Conservation (phyloP, 1,140 invertebrate species). For the Leptopilina boulardi region DNA sequence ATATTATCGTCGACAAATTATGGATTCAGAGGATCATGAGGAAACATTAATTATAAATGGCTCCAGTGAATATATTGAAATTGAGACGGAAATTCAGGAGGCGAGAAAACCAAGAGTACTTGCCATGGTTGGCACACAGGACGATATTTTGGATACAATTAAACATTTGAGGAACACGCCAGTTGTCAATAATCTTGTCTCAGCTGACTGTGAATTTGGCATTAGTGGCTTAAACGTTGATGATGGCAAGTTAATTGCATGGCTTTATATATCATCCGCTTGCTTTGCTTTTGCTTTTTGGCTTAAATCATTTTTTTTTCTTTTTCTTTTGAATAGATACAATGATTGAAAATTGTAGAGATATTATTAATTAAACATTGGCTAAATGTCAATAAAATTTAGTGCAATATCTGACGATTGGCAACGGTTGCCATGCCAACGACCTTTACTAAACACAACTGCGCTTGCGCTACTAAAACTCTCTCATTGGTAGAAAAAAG, state of each 20-base stretch:
- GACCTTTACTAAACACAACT: no score
- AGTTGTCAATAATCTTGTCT: conserved; percentile 65
- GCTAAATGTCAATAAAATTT: no score
- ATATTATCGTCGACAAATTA: conserved; percentile 44
- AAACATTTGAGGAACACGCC: conserved; percentile 66
- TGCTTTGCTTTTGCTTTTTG: conserved; percentile 34
- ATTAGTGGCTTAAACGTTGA: conserved; percentile 43
- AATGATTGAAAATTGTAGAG: no score
- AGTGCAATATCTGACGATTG: no score
- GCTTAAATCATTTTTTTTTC: background rate
- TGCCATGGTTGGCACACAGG: conserved; percentile 65
- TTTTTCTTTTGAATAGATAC: background rate
- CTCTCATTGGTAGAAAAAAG: no score
- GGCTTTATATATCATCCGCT: conserved; percentile 42
- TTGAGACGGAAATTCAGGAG: conserved; percentile 47
- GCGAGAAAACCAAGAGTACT: conserved; percentile 61
- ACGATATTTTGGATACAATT: conserved; percentile 63
- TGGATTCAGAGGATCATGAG: background rate
- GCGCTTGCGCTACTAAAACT: no score
- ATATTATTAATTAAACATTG: no score
- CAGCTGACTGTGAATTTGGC: conserved; percentile 42
- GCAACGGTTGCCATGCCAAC: no score
- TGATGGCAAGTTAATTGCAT: conserved; percentile 63
- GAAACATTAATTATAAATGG: conserved; percentile 51
- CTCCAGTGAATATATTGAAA: conserved; percentile 33